A percentile compares a stretch with the other conserved stretches of the same genome.
These are phyloP conservation scores for Orthosia incerta DNA, from an alignment of 2,888 invertebrate genomes.

Conservation along the genomic window DNA sequence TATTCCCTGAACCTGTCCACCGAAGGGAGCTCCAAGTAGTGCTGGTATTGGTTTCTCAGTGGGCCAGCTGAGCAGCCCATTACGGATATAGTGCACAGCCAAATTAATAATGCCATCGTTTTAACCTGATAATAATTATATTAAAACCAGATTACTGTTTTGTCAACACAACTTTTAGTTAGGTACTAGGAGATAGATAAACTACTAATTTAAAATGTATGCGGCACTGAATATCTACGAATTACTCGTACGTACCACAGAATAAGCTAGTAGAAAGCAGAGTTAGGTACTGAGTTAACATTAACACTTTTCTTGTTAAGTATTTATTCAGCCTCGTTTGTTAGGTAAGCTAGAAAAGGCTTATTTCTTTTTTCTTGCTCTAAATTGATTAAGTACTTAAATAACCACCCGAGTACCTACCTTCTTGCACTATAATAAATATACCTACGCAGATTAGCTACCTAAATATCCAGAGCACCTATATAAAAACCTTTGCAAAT, in stretches of 20 bases:
- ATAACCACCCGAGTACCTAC: background rate
- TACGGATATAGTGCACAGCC: constrained; percentile 3
- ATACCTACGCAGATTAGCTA: background rate
- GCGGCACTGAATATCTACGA: too few relatives aligned
- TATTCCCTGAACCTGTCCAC: constrained; percentile 77
- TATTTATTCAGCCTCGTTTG: background rate
- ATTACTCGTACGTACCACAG: too few relatives aligned
- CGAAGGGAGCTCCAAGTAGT: constrained; percentile 69
- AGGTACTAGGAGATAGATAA: background rate
- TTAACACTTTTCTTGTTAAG: too few relatives aligned
- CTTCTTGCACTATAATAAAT: background rate
- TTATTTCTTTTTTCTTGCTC: background rate
- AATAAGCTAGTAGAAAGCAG: background rate
- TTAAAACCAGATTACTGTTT: background rate
- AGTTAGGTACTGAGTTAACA: background rate
- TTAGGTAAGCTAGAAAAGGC: background rate
- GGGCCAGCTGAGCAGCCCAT: constrained; percentile 14
- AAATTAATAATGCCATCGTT: constrained; percentile 28
- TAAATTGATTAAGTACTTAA: background rate
- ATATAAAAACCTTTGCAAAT: background rate
- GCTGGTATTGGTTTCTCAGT: constrained; percentile 25
- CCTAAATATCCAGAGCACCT: background rate
- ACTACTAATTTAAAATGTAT: too few relatives aligned
- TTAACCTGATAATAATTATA: background rate
- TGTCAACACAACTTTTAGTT: too few relatives aligned